Evolutionary conservation across 1,140 invertebrate genomes (phyloP), one percentile per base, ranked within the genome.

Genomic region (Aphelenchoides besseyi): DNA sequence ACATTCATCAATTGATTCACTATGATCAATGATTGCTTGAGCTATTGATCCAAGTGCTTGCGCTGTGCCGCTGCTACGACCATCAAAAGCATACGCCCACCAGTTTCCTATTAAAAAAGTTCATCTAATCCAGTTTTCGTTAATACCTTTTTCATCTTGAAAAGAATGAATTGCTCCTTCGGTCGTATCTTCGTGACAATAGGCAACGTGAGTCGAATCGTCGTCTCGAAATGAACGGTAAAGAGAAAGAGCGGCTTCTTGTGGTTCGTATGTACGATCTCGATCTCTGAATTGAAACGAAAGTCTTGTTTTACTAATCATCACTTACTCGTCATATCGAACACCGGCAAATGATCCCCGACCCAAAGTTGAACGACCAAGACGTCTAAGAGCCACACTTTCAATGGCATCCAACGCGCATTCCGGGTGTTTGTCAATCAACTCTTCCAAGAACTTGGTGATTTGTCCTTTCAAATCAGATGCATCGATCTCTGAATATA

Each of bases 61-160:
- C 29, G 80, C 80, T 37, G 79, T 83, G 1, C 80, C 81, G 12
- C 68, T 69, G 9, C 77, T 89, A 72, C 89, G 90, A 75, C 92
- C 91, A 77, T 92, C 91, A 84, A 94, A 93, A 0, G 91, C 91
- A 76, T 95, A 95, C 0, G 91, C 91, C 72, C 88, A 91, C 89
- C 89, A 90, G 78, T 89, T 83, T 23, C 87, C 87, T n/a, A n/a
- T n/a, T n/a, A n/a, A n/a, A n/a, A n/a, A n/a, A n/a, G n/a, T n/a
- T n/a, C n/a, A n/a, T n/a, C n/a, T n/a, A n/a, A n/a, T n/a, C n/a
- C n/a, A n/a, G n/a, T n/a, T n/a, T n/a, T n/a, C n/a, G n/a, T n/a
- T n/a, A n/a, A n/a, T n/a, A n/a, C n/a, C n/a, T 62, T 81, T 74
- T 77, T 88, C 87, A 76, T 88, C 87, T 70, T 87, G 85, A 61